Evolutionary conservation across 2,113 vertebrate species (phyloP).

Genomic region (Geococcyx californianus): DNA sequence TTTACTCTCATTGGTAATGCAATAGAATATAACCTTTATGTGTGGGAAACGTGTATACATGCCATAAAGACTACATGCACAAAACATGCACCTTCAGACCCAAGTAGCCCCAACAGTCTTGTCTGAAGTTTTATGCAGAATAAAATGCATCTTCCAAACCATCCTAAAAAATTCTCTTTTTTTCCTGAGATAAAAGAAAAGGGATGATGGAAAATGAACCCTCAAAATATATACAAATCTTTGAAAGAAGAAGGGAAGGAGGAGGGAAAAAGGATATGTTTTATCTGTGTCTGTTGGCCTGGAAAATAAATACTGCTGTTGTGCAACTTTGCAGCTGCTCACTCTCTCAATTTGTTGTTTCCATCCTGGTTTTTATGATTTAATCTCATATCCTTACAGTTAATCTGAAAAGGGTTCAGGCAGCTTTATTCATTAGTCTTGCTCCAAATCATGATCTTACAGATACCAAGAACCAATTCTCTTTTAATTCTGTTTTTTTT

Average conservation of each 20-base stretch:
- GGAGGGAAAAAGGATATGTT: background rate
- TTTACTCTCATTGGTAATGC: background rate
- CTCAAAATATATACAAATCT: background rate
- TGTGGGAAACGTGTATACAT: background rate
- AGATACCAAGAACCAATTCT: background rate
- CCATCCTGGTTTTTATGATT: slow-evolving; percentile 20
- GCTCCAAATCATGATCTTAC: background rate
- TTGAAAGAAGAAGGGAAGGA: background rate
- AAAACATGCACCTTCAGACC: background rate
- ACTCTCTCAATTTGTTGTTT: slow-evolving; percentile 3
- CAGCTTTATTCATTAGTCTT: slow-evolving; percentile 25
- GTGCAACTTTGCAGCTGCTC: slow-evolving; percentile 45
- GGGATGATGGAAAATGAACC: background rate
- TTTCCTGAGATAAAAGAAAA: background rate
- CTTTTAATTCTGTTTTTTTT: background rate
- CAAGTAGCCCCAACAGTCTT: background rate
- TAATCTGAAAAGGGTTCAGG: background rate
- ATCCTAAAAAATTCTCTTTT: background rate
- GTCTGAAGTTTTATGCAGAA: background rate
- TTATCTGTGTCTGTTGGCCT: slow-evolving; percentile 16
- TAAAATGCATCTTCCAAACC: background rate
- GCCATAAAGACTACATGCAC: background rate
- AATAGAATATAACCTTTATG: background rate
- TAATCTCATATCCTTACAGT: slow-evolving; percentile 28
- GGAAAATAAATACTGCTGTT: slow-evolving; percentile 43